Base-by-base conservation (phyloP, 2,888 invertebrate species). In the Thera britannica region DNA sequence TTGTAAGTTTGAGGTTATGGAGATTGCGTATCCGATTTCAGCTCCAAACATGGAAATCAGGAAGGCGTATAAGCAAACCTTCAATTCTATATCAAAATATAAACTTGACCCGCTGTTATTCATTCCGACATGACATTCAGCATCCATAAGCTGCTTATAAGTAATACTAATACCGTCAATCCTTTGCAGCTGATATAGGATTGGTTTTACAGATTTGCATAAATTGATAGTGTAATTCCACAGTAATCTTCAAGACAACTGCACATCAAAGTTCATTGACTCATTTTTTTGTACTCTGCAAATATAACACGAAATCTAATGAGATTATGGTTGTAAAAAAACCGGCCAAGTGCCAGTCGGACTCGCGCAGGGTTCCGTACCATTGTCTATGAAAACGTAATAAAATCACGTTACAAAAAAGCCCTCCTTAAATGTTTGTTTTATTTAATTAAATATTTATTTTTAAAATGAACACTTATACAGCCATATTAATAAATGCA, bases 141-240 rank as follows among this genome's bases (percentile, higher is more conserved):
- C 74, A 73, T 68, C 72, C 64, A 59, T 78, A 78, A 81, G 75
- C 80, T 62, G 73, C 77, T 77, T 77, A 79, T 64, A 68, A 65
- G 71, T 71, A 72, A 74, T 23, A 23, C 74, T 69, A 74, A 77
- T 70, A 69, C 72, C 74, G 77, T 74, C 61, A 68, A 67, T 71
- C 61, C 75, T 75, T 74, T 78, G 80, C 76, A 77, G 74, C 71
- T 69, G 77, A 71, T 72, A 82, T 77, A 77, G 81, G 79, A 81
- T 84, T 79, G 76, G 77, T 81, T 78, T 79, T 70, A 69, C 66
- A 76, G 81, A 88, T 87, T 88, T 86, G 85, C 87, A 87, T 88
- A 86, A 85, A 82, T 77, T 75, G 81, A 84, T 84, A 83, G 78
- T 72, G 76, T 73, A 73, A 71, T 72, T 67, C 71, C 36, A 44